A percentile compares a stretch with the other conserved stretches of the same genome.
Evolutionary conservation across 2,797 vertebrate species (phyloP).

Genomic region (Acipenser ruthenus): DNA sequence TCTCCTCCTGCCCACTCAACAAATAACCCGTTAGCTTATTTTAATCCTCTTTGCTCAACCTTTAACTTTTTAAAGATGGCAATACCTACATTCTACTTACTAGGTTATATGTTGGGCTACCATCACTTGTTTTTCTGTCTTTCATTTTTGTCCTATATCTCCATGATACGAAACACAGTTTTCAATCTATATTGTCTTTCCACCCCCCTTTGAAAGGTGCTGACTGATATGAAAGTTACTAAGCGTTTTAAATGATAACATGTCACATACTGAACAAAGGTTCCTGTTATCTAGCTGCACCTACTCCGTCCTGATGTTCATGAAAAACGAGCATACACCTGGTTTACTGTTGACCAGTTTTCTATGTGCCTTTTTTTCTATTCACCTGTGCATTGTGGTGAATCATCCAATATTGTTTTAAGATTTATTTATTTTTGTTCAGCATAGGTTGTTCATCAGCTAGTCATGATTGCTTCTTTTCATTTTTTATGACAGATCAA

Average conservation of each 20-base stretch:
- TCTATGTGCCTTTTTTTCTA: constrained; percentile 44
- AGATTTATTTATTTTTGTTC: constrained; percentile 35
- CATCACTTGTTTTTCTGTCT: not conserved
- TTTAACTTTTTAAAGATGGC: not conserved
- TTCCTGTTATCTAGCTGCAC: not conserved
- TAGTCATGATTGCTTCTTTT: constrained; percentile 41
- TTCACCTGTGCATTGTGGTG: constrained; percentile 39
- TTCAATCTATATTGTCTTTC: not conserved
- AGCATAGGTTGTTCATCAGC: constrained; percentile 44
- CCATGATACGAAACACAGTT: not conserved
- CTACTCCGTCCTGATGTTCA: not conserved
- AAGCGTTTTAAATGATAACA: constrained; percentile 1
- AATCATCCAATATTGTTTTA: constrained; percentile 56
- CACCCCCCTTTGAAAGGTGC: not conserved
- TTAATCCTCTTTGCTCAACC: not conserved
- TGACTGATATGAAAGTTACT: constrained; percentile 1
- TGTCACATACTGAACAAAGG: constrained; percentile 4
- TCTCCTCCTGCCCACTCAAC: no score
- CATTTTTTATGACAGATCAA: constrained; percentile 24
- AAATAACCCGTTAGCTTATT: no score
- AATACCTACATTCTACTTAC: not conserved
- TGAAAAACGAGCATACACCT: constrained; percentile 30
- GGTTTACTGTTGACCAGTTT: constrained; percentile 40
- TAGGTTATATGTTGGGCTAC: no score
- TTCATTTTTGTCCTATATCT: not conserved